Percentiles rank a stretch among this genome's conserved stretches.
phyloP scores from a whole-genome alignment of 1,140 invertebrate species.

The Drosophila orena region DNA sequence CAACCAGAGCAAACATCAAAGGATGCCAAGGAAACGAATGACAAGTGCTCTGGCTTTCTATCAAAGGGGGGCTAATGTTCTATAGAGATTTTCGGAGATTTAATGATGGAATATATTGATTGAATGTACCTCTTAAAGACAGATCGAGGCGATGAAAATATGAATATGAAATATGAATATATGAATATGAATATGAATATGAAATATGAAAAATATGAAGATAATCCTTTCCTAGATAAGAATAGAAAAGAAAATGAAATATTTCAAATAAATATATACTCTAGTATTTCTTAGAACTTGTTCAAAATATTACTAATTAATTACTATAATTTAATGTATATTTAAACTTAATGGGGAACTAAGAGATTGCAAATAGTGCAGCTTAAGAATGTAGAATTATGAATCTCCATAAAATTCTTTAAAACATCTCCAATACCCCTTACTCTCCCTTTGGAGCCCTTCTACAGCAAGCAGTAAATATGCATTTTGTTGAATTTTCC shows the following conservation, averaged over 20 bases:
- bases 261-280: too few species aligned
- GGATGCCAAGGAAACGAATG: constrained; percentile 42
- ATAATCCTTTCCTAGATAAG: too few species aligned
- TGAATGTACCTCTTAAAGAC: not conserved
- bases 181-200: too few species aligned
- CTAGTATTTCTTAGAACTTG: too few species aligned
- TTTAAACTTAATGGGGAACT: too few species aligned
- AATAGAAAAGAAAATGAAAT: too few species aligned
- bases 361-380: not conserved
- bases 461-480: constrained; percentile 67
- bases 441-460: constrained; percentile 16
- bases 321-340: too few species aligned
- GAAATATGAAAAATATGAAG: too few species aligned
- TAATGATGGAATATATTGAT: not conserved
- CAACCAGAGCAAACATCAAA: constrained; percentile 63
- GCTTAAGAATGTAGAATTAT: not conserved
- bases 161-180: too few species aligned
- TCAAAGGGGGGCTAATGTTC: not conserved
- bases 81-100: not conserved
- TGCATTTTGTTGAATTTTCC: constrained; percentile 75
- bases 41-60: constrained; percentile 26
- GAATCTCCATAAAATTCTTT: not conserved
- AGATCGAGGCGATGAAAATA: too few species aligned
- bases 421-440: constrained; percentile 9
- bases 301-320: too few species aligned